These are phyloP conservation scores for Acanthis flammea DNA, from an alignment of 2,797 vertebrate genomes.

Conservation along the genomic window DNA sequence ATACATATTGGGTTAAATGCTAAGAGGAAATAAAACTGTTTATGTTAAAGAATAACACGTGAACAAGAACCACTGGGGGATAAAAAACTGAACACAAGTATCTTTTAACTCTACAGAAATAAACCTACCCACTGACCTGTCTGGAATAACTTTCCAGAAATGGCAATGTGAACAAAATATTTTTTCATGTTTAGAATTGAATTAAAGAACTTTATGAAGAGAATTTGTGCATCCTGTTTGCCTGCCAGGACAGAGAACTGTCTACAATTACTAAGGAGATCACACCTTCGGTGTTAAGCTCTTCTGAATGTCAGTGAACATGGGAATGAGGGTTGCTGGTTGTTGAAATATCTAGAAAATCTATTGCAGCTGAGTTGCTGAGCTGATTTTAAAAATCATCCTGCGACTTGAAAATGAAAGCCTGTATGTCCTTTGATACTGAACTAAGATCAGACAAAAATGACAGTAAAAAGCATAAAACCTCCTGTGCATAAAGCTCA, in stretches of 20 bases:
- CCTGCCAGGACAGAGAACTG: not conserved
- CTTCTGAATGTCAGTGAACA: not conserved
- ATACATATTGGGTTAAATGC: not conserved
- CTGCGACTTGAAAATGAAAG: constrained; percentile 1
- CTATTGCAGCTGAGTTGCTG: not conserved
- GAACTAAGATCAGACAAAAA: not conserved
- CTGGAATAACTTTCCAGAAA: not conserved
- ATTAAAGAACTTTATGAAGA: not conserved
- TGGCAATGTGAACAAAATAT: not conserved
- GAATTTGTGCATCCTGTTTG: not conserved
- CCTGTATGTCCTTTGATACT: not conserved
- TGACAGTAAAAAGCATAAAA: not conserved
- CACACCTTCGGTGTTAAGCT: not conserved
- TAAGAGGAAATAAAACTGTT: not conserved
- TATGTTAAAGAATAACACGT: not conserved
- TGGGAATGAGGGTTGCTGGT: not conserved
- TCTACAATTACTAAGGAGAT: not conserved
- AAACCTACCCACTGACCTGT: not conserved
- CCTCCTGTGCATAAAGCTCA: not conserved
- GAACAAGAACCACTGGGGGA: not conserved
- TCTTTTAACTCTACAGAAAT: not conserved
- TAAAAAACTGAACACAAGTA: not conserved
- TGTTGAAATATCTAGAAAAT: not conserved
- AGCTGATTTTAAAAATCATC: not conserved
- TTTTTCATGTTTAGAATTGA: not conserved